Base-by-base conservation (phyloP, 1,140 invertebrate genomes). In the Drosophila pachea region DNA sequence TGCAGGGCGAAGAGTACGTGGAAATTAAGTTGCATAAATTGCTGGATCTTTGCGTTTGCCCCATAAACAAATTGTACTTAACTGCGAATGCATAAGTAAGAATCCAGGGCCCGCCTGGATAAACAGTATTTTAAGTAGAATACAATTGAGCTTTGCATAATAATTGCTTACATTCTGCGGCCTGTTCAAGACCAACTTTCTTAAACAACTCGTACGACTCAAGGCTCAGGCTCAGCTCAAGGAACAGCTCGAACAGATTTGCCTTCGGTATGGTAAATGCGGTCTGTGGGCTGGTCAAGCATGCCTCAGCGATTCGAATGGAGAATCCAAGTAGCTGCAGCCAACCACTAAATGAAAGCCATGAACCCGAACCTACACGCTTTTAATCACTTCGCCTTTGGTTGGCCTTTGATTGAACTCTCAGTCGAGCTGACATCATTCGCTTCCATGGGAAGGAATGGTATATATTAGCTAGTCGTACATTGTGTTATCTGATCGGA, bases 11-110 rank as follows among this genome's bases (percentile, higher is more conserved):
- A 16, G 40, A 14, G 38, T 40, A 49, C 31, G 31, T 53, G 9
- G 22, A 64, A 64, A 60, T 64, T 73, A 69, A 59, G 67, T 56
- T 53, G 63, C 66, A 74, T 74, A 74, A 61, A 74, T 74, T 61
- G 48, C 32, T 42, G n/a, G 32, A 45, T 55, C 40, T 31, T 48
- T 58, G 42, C 48, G 33, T 58, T 50, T 12, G 43, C 33, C 31
- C 40, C 54, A 69, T 64, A 56, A 69, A 64, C 55, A 70, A 70
- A 54, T 54, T 43, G 67, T 35, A 70, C 65, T 74, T 70, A 74
- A 70, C 49, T 50, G 55, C 60, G 53, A 58, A 55, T 61, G 56
- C 71, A 74, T 70, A 74, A 74, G 62, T 61, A 66, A 65, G 32
- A 47, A 47, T 11, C 11, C 6, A 50, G 50, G 70, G 50, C 49